phyloP scores from a whole-genome alignment of 1,140 invertebrate species.

The Brachionus plicatilis region DNA sequence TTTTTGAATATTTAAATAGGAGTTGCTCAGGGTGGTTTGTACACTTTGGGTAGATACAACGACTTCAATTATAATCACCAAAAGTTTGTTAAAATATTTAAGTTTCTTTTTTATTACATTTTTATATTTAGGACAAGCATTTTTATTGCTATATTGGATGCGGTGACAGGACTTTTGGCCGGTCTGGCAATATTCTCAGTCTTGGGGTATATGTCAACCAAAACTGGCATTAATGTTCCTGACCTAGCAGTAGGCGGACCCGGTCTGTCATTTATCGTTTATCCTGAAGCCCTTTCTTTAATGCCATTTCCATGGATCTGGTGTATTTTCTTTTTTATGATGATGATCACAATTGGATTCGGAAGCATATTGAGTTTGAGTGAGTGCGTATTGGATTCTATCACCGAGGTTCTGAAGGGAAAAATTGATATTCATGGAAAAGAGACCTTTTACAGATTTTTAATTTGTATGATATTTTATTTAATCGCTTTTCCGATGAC shows the following conservation, averaged over 20 bases:
- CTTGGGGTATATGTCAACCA: conserved; percentile 47
- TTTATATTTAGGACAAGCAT: not conserved
- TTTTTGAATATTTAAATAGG: not conserved
- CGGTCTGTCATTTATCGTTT: conserved; percentile 60
- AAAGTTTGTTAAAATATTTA: not conserved
- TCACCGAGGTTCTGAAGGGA: conserved; percentile 5
- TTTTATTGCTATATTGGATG: conserved; percentile 29
- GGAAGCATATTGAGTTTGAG: conserved; percentile 58
- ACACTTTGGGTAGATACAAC: conserved; percentile 33
- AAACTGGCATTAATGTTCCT: conserved; percentile 47
- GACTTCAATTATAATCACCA: conserved; percentile 33
- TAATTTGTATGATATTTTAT: conserved; percentile 24
- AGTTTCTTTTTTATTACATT: not conserved
- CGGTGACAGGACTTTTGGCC: conserved; percentile 60
- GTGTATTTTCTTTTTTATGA: conserved; percentile 95
- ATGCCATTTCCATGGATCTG: conserved; percentile 89
- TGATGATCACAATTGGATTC: conserved; percentile 89
- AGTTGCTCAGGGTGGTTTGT: conserved; percentile 11
- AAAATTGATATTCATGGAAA: conserved; percentile 29
- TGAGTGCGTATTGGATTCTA: conserved; percentile 14
- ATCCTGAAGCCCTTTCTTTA: conserved; percentile 75
- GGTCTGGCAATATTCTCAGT: conserved; percentile 48
- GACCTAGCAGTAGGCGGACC: conserved; percentile 46
- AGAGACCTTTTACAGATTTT: conserved; percentile 2
- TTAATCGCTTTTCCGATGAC: conserved; percentile 15